Evolutionary conservation across 2,797 vertebrate species (phyloP), one percentile per base, ranked within the genome.

Genomic region (Rhinoraja longicauda): DNA sequence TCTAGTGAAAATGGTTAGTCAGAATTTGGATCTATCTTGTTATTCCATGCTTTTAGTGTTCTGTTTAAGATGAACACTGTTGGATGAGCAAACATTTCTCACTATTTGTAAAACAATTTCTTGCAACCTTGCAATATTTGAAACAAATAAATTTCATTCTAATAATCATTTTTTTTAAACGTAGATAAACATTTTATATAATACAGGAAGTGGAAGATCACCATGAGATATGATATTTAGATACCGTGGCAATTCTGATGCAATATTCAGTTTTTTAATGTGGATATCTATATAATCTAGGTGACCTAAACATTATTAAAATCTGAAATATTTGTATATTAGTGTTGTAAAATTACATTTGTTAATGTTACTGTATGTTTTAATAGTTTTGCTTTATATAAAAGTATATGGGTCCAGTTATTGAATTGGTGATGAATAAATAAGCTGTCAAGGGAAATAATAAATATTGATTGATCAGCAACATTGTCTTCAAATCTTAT

Each of bases 331-430:
- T 92, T 92, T 92, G 90, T 92, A 92, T 39, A 82, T 88, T 88
- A 67, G 59, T 88, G 62, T 88, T 86, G 82, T 86, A 86, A 86
- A 86, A 59, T 32, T 45, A 92, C 24, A 75, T 92, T 92, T 92
- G 90, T 92, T 92, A 92, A 92, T 92, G 70, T 92, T 92, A 90
- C 67, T 72, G 67, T 90, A 90, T 67, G 75, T 92, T 92, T 92
- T 92, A 88, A 88, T 88, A 67, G 59, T 64, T 36, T 64, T 88
- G 64, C 84, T 88, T 88, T 88, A 59, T 88, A 92, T 92, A 24
- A 92, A 92, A 73, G 73, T 92, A 92, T 73, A 91, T 92, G 70
- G 90, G 32, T 75, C 36, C 26, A 75, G 39, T 92, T n/a, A 73
- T 75, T n/a, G 39, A 67, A 92, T 92, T 92, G 39, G 91, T 73